Conservation (phyloP, 2,113 vertebrate species). For the Felis catus region F.catus_Fca126_mat1.0 CM031418.1:58034001-58034500, state of each 20-base stretch:
- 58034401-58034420: not conserved
- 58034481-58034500: not conserved
- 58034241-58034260: not conserved
- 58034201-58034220: not conserved
- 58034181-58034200: not conserved
- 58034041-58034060: not conserved
- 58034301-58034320: too few species aligned
- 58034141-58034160: not conserved
- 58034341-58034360: not conserved
- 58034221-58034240: not conserved
- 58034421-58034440: not conserved
- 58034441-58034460: not conserved
- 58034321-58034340: not conserved
- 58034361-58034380: not conserved
- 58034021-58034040: not conserved
- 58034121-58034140: not conserved
- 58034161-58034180: not conserved
- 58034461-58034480: not conserved
- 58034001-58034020: not conserved
- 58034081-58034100: not conserved
- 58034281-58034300: too few species aligned
- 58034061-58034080: not conserved
- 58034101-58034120: not conserved
- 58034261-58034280: not conserved
- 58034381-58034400: not conserved